Conservation (phyloP, 2,113 vertebrate species). For the Hipposideros armiger region DNA sequence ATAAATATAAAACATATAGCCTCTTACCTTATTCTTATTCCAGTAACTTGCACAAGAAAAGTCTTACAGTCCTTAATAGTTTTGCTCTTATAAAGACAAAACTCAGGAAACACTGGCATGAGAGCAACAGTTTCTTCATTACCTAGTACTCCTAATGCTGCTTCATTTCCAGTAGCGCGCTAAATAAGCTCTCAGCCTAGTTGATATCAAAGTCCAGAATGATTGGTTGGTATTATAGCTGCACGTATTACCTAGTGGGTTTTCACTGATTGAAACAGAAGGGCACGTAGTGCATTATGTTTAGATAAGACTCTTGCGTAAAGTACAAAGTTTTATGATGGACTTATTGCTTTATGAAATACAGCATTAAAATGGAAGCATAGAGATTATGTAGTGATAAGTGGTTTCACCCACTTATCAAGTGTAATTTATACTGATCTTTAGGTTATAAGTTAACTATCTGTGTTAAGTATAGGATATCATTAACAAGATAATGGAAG, state of each 20-base stretch:
- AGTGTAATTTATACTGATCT: conserved; percentile 28
- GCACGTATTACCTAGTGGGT: conserved; percentile 71
- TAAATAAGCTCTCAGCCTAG: conserved; percentile 84
- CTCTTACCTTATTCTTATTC: conserved; percentile 54
- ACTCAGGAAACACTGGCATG: neutral
- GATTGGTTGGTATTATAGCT: conserved; percentile 86
- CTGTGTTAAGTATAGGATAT: neutral
- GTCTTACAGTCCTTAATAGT: conserved; percentile 16
- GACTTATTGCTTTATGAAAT: conserved; percentile 86
- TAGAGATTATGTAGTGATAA: conserved; percentile 86
- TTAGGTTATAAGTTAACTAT: conserved; percentile 68
- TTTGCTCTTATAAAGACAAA: conserved; percentile 36
- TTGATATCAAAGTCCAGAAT: conserved; percentile 80
- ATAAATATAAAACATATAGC: conserved; percentile 17
- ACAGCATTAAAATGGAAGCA: conserved; percentile 74
- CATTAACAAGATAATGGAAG: neutral
- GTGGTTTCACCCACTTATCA: conserved; percentile 76
- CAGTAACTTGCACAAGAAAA: neutral
- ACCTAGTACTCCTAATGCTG: conserved; percentile 65
- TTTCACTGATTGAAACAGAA: conserved; percentile 72
- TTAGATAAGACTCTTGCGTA: conserved; percentile 81
- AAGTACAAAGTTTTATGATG: conserved; percentile 90
- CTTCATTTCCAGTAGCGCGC: conserved; percentile 78
- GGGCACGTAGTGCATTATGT: conserved; percentile 79
- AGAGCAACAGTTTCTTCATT: conserved; percentile 70